Evolutionary conservation across 2,113 vertebrate species (phyloP), one percentile per base, ranked within the genome.

Genomic region (Bufo gargarizans): DNA sequence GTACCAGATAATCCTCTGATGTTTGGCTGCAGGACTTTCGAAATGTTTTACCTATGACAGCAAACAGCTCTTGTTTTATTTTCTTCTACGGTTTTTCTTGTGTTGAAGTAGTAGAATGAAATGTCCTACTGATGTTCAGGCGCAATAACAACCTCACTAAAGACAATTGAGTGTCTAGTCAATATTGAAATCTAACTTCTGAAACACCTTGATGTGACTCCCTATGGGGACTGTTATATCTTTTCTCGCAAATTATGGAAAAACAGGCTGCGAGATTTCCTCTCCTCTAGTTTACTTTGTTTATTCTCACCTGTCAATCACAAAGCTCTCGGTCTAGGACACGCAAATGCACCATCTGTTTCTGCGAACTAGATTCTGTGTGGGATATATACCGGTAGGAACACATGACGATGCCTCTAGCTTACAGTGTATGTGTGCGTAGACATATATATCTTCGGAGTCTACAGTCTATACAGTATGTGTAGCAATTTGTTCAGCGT

Each of bases 301-400:
- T 61, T 77, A 86, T 86, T 86, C 72, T 61, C 84, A 86, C 84
- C 22, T 82, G 86, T 61, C 86, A 87, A 55, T 87, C 77, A 87
- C 65, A 58, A 22, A 10, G 33, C 55, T 71, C 19, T n/a, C 8
- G 17, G 63, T 72, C 77, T 80, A 87, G 77, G 65, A 80, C 77
- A 71, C 19, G 50, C 77, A 82, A 22, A 45, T n/a, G 33, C 16
- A 65, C 77, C 86, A 87, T 80, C 77, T 87, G 86, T 72, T 53
- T 45, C 22, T 17, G 50, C 77, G 58, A 55, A 16, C 56, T 33
- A 50, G 17, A 53, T 65, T 78, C 14, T 61, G 20, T 61, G 43
- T 49, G 55, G 53, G 19, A 22, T 65, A 16, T 6, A 78, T 80
- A 58, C 16, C 2, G 56, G 11, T 33, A 20, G 33, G 33, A 33